Base-by-base conservation (phyloP, 2,888 invertebrate genomes). In the Noctua pronuba region DNA sequence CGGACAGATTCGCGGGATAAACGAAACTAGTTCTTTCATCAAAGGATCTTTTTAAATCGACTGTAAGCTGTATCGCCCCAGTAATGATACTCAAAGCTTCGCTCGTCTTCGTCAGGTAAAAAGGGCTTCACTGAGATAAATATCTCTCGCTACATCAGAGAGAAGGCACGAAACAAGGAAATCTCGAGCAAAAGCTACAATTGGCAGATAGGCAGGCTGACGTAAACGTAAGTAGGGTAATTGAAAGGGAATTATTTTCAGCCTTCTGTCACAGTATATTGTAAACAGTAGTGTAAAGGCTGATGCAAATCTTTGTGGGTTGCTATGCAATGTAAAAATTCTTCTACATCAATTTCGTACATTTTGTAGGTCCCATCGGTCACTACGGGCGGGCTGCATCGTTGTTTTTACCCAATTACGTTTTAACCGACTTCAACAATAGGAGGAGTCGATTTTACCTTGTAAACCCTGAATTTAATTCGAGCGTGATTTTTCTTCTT, bases 161-260 rank as follows among this genome's bases (percentile, higher is more conserved):
- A 70, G 79, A 81, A 81, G 78, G 71, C 66, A 73, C 79, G 65
- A 84, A 83, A 88, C 87, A 88, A 89, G 84, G 82, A 88, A 89
- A 88, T 88, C 79, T 77, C 77, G 64, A 73, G 79, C 75, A 75
- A 82, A 87, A 82, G 89, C 88, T 89, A 88, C 89, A 88, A 88
- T 83, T 84, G 88, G 83, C 77, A 83, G 89, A 88, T 89, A 86
- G 87, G 88, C 87, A 78, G 81, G 69, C 75, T 82, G 80, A 88
- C 86, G 83, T 86, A 83, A 88, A 86, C 75, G 83, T 90, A 89
- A 90, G 88, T 87, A 87, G 75, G 86, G 86, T 91, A 91, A 91
- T 91, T 91, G 91, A 91, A 91, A 87, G 88, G 89, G 89, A 91
- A 91, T 90, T 89, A 90, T 88, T 88, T 88, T 83, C 84, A 89